Evolutionary conservation across 2,113 vertebrate genomes (phyloP).

Genomic region (Tylochromis polylepis): DNA sequence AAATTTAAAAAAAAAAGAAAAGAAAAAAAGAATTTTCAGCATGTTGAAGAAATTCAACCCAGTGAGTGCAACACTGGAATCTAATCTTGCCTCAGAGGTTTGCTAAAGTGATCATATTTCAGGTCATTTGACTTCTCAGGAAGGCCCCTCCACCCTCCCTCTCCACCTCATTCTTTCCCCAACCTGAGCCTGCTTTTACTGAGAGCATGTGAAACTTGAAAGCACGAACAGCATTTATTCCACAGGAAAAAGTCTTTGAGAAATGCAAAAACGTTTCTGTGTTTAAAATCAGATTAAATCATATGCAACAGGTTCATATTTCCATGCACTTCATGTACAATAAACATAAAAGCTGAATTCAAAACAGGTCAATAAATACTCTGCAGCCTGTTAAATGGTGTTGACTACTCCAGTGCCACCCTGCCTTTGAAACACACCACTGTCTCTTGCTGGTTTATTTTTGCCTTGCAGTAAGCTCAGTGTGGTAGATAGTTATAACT

Average conservation of each 20-base stretch:
- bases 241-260: not conserved
- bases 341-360: not conserved
- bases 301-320: not conserved
- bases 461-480: not conserved
- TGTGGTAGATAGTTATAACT: not conserved
- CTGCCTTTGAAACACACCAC: not conserved
- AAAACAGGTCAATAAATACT: not conserved
- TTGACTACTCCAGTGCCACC: not conserved
- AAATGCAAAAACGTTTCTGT: not conserved
- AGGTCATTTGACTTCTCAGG: constrained; percentile 36
- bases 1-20: not conserved
- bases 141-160: not conserved
- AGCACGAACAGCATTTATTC: not conserved
- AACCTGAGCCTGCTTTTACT: not conserved
- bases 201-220: constrained; percentile 17
- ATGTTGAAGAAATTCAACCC: not conserved
- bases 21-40: not conserved
- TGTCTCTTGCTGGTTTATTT: not conserved
- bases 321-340: not conserved
- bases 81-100: not conserved
- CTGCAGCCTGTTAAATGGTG: not conserved
- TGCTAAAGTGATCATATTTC: constrained; percentile 3
- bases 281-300: not conserved
- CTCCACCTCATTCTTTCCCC: not conserved
- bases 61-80: not conserved